phyloP scores from a whole-genome alignment of 2,797 vertebrate genomes.

The Oryzias sinensis region DNA sequence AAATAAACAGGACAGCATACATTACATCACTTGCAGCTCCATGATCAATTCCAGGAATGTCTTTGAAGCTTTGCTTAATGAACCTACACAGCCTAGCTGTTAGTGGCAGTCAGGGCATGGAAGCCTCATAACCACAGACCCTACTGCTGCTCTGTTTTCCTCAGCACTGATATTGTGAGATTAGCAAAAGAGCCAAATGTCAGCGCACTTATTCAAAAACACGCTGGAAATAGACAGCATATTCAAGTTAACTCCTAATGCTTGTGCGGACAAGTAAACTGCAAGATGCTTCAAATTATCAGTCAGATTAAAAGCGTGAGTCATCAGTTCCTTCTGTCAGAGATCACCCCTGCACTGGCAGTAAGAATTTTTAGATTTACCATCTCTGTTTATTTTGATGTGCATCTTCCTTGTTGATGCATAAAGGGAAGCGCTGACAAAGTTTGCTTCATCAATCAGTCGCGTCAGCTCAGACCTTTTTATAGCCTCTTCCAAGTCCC shows the following conservation, averaged over 20 bases:
- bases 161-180: background rate
- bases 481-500: conserved; percentile 63
- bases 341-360: conserved; percentile 32
- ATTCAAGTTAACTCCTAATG: background rate
- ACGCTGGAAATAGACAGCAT: too few relatives aligned
- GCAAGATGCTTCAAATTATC: conserved; percentile 13
- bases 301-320: conserved; percentile 26
- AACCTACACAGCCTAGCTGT: conserved; percentile 58
- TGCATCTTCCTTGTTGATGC: conserved; percentile 52
- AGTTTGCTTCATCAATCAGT: conserved; percentile 73
- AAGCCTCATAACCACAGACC: conserved; percentile 54
- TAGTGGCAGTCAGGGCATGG: conserved; percentile 41
- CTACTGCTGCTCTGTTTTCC: conserved; percentile 11
- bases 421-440: conserved; percentile 68
- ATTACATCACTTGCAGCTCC: conserved; percentile 77
- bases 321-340: background rate
- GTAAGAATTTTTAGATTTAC: conserved; percentile 42
- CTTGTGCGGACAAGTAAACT: conserved; percentile 6
- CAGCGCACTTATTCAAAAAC: too few relatives aligned
- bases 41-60: conserved; percentile 78
- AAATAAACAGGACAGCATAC: conserved; percentile 79
- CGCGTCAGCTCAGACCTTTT: conserved; percentile 69
- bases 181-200: background rate
- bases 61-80: conserved; percentile 76
- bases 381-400: conserved; percentile 57